Evolutionary conservation across 2,888 invertebrate genomes (phyloP), one percentile per base, ranked within the genome.

Genomic region (Drosophila nr. perissopoda): DNA sequence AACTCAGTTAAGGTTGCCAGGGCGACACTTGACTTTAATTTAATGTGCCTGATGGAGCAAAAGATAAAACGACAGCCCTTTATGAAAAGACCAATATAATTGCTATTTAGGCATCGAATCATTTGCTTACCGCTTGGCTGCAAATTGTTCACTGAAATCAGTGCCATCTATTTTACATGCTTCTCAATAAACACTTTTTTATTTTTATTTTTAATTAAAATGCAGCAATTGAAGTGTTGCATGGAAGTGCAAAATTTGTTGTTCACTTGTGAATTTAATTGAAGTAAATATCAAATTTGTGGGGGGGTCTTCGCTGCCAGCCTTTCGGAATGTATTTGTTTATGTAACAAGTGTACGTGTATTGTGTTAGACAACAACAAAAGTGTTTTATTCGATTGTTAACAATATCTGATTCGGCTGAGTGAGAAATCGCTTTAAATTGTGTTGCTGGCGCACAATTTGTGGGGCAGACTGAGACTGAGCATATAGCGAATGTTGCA

Each of bases 1-100:
- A 57, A 57, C 40, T 29, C 57, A 31, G 57, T 31, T 57, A 42
- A 42, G 16, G 57, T 57, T 57, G 57, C 31, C 31, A 60, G 16
- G 69, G 56, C 66, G 69, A 78, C 78, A 81, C 69, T 57, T 42
- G 57, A 57, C 40, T 31, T 57, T 42, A 45, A 40, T 57, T 42
- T 31, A 57, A 42, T 57, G 57, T 31, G 31, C 42, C 40, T 6
- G 21, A 57, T 42, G 31, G 40, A 57, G 31, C 40, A 10, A 31
- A 16, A 42, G 31, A 40, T 57, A 42, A 31, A 31, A 42, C 10
- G 42, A 13, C 21, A 57, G 16, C 29, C 27, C n/a, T 56, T 38
- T 21, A 21, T 57, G 40, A 31, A 29, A 40, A 31, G 31, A 3
- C 21, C 29, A 56, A 40, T 5, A 31, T 56, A 56, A 27, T 29